phyloP scores from a whole-genome alignment of 2,888 invertebrate genomes.

The Brachypalpus laphriformis region DNA sequence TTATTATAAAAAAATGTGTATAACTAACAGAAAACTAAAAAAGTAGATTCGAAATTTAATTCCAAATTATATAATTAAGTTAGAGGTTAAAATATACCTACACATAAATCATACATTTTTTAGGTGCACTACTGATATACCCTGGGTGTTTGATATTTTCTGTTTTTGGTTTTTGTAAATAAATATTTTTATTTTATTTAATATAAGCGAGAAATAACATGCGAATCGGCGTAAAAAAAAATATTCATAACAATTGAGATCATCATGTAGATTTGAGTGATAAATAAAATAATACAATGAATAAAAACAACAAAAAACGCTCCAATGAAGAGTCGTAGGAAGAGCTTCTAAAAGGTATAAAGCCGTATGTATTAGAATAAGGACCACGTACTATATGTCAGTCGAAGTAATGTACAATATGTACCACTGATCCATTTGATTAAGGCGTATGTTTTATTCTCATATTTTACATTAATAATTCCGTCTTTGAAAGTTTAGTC shows the following conservation, averaged over 20 bases:
- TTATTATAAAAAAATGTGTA: conserved; percentile 42
- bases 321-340: too few species aligned
- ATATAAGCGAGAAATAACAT: not conserved
- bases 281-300: not conserved
- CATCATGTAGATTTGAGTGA: not conserved
- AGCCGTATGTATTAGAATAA: too few species aligned
- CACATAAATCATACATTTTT: conserved; percentile 22
- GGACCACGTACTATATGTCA: too few species aligned
- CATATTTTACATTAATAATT: too few species aligned
- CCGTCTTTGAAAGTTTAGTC: too few species aligned
- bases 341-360: too few species aligned
- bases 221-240: not conserved
- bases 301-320: not conserved
- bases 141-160: conserved; percentile 72
- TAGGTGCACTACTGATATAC: conserved; percentile 75
- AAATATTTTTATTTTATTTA: not conserved
- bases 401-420: too few species aligned
- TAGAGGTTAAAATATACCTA: conserved; percentile 5
- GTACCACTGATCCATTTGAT: too few species aligned
- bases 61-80: conserved; percentile 8
- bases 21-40: conserved; percentile 13
- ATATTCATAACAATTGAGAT: not conserved
- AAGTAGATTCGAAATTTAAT: conserved; percentile 26
- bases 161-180: conserved; percentile 40
- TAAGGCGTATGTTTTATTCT: too few species aligned